phyloP scores from a whole-genome alignment of 2,113 vertebrate genomes.

The Stegastes partitus region DNA sequence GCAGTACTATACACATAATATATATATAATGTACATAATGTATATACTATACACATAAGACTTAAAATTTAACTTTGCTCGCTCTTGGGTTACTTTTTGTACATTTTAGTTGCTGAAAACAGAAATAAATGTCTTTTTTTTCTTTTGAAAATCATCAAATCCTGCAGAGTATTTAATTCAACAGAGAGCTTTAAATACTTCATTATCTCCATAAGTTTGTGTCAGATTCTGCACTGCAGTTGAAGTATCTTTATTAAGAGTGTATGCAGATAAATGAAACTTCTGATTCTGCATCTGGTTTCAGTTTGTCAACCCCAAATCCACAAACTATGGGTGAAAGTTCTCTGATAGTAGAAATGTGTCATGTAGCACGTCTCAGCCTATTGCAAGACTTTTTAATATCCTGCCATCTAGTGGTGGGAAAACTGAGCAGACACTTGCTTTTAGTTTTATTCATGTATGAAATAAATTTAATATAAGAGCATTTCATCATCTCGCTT shows the following conservation, averaged over 20 bases:
- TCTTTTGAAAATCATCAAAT: neutral
- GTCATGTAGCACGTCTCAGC: neutral
- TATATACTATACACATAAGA: too few species aligned
- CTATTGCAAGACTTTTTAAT: neutral
- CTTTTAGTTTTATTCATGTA: neutral
- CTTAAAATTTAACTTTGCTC: too few species aligned
- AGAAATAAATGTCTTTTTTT: too few species aligned
- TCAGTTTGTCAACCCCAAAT: slow-evolving; percentile 12
- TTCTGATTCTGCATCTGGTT: slow-evolving; percentile 19
- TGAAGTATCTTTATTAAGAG: too few species aligned
- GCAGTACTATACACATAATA: too few species aligned
- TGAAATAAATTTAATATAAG: neutral
- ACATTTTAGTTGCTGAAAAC: too few species aligned
- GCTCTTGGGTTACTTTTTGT: too few species aligned
- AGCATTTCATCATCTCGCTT: slow-evolving; percentile 36
- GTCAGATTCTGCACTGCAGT: too few species aligned
- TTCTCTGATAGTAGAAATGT: neutral
- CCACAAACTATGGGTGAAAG: slow-evolving; percentile 9
- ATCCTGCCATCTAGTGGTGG: slow-evolving; percentile 76
- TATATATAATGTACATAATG: too few species aligned
- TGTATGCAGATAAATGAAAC: neutral
- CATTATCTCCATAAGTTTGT: too few species aligned
- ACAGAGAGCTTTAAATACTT: neutral
- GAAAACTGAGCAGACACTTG: neutral
- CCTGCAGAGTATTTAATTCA: neutral